Evolutionary conservation across 2,797 vertebrate species (phyloP).

Genomic region (Harpagifer antarcticus): DNA sequence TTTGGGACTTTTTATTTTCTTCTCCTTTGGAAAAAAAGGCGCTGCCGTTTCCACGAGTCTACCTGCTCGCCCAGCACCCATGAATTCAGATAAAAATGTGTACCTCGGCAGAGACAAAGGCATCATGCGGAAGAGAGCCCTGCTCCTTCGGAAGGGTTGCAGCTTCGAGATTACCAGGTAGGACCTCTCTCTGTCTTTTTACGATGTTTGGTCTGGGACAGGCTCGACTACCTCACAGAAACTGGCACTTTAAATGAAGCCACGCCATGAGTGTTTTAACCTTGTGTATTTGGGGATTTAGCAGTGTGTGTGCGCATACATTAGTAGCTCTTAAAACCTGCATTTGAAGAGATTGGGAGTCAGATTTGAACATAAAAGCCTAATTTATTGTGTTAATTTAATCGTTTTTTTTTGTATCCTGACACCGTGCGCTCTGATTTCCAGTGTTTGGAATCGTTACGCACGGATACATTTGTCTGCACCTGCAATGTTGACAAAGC

Average conservation of each 20-base stretch:
- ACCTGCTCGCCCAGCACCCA: conserved; percentile 75
- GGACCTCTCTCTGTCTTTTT: conserved; percentile 28
- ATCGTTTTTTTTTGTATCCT: neutral
- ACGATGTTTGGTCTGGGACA: conserved; percentile 47
- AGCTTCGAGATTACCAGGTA: conserved; percentile 92
- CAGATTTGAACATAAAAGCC: neutral
- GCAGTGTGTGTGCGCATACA: conserved; percentile 41
- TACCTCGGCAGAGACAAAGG: conserved; percentile 88
- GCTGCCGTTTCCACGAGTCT: conserved; percentile 47
- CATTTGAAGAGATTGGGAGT: neutral
- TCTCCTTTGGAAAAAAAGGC: conserved; percentile 22
- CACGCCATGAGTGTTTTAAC: conserved; percentile 26
- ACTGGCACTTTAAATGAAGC: conserved; percentile 17
- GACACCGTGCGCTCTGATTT: conserved; percentile 12
- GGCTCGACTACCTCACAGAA: conserved; percentile 21
- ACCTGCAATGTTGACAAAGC: conserved; percentile 52
- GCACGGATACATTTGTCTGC: conserved; percentile 58
- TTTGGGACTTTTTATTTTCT: conserved; percentile 1
- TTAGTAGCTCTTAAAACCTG: conserved; percentile 18
- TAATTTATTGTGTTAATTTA: neutral
- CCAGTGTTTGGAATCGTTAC: conserved; percentile 57
- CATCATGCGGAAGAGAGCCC: conserved; percentile 89
- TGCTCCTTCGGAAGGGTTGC: conserved; percentile 89
- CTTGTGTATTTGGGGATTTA: conserved; percentile 25
- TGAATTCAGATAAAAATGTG: conserved; percentile 89